These are phyloP conservation scores for Formicarius rufipectus DNA, from an alignment of 2,113 vertebrate species.

Conservation along the genomic window DNA sequence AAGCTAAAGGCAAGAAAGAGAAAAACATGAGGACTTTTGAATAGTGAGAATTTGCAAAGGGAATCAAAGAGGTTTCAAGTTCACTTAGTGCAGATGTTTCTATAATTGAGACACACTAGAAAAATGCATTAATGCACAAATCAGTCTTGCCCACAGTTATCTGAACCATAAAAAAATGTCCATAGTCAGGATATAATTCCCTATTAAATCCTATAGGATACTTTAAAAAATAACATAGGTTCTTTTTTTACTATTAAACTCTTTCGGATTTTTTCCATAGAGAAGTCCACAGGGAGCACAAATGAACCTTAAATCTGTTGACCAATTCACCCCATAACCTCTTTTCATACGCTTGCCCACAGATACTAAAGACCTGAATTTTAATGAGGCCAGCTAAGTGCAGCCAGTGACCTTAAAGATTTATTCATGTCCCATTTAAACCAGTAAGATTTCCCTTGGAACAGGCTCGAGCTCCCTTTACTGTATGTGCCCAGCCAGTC, in stretches of 20 bases:
- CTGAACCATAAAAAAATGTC: conserved; percentile 61
- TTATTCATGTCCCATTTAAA: conserved; percentile 54
- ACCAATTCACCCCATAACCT: conserved; percentile 46
- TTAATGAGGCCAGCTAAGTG: conserved; percentile 49
- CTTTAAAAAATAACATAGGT: background rate
- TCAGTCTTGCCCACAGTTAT: conserved; percentile 64
- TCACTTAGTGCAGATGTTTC: conserved; percentile 68
- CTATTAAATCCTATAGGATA: conserved; percentile 53
- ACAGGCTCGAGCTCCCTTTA: background rate
- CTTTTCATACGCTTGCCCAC: conserved; percentile 11
- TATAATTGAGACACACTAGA: conserved; percentile 68
- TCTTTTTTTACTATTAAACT: conserved; percentile 53
- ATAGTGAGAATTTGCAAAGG: conserved; percentile 60
- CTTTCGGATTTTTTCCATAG: conserved; percentile 10
- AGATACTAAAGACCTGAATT: conserved; percentile 48
- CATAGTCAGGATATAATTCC: conserved; percentile 50
- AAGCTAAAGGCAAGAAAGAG: conserved; percentile 33
- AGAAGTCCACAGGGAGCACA: conserved; percentile 22
- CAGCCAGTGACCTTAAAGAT: conserved; percentile 57
- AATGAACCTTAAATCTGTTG: conserved; percentile 41
- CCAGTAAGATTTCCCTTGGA: conserved; percentile 55
- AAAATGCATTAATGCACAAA: conserved; percentile 66
- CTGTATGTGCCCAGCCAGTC: background rate
- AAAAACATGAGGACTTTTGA: conserved; percentile 40
- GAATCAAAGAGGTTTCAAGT: conserved; percentile 68